Conservation (phyloP, 2,888 invertebrate genomes). For the Plebejus anna region DNA sequence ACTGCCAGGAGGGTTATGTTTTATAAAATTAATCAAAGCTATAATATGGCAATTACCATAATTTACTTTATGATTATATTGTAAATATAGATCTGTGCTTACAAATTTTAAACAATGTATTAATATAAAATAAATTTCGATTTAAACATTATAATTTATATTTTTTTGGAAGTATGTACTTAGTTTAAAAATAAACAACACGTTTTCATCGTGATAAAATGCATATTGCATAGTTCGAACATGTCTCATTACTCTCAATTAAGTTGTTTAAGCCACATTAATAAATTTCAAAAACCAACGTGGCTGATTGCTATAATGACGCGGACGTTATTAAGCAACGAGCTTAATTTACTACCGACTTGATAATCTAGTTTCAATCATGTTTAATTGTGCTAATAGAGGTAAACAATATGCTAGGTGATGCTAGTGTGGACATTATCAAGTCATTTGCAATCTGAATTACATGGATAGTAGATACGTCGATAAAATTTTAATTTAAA, state of each 20-base stretch:
- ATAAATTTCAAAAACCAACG: conserved; percentile 5
- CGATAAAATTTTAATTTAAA: no score
- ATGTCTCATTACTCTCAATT: neutral
- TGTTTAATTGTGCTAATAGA: conserved; percentile 11
- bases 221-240: neutral
- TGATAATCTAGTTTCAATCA: conserved; percentile 20
- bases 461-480: neutral
- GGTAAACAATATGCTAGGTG: neutral
- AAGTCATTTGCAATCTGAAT: neutral
- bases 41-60: no score
- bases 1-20: no score
- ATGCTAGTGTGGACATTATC: neutral
- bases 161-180: neutral
- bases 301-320: neutral
- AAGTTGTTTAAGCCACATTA: neutral
- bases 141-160: no score
- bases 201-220: no score
- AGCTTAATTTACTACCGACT: conserved; percentile 9
- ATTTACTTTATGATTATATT: no score
- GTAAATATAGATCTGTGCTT: no score
- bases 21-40: no score
- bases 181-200: neutral
- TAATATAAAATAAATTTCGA: no score
- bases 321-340: neutral
- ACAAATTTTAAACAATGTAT: no score